A percentile compares a stretch with the other conserved stretches of the same genome.
Conservation (phyloP, 2,888 invertebrate species). For the Gymnoscelis rufifasciata region DNA sequence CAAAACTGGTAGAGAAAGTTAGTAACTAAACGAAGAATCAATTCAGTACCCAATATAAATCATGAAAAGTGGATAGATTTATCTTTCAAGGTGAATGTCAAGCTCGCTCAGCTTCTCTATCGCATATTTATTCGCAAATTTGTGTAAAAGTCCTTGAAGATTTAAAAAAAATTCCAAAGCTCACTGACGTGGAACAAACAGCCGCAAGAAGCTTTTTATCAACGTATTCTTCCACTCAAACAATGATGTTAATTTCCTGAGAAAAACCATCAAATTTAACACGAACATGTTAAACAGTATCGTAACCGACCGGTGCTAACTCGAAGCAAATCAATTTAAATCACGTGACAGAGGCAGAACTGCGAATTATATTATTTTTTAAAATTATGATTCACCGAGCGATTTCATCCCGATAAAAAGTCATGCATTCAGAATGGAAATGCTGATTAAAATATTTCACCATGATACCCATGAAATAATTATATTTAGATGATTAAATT, state of each 20-base stretch:
- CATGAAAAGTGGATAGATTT: no score
- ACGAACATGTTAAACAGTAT: slow-evolving; percentile 32
- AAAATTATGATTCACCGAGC: slow-evolving; percentile 16
- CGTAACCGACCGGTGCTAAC: slow-evolving; percentile 41
- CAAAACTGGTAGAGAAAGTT: no score
- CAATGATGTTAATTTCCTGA: slow-evolving; percentile 28
- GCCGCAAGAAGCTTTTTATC: slow-evolving; percentile 13
- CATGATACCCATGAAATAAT: neutral
- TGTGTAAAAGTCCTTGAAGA: slow-evolving; percentile 12
- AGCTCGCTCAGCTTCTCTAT: neutral
- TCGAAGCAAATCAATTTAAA: slow-evolving; percentile 45
- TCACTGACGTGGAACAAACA: slow-evolving; percentile 8
- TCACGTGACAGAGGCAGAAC: slow-evolving; percentile 30
- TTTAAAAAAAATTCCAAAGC: slow-evolving; percentile 19
- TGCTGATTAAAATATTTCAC: slow-evolving; percentile 2
- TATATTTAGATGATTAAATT: neutral
- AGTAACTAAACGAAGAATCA: no score
- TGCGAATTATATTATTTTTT: slow-evolving; percentile 29
- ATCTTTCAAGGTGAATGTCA: neutral
- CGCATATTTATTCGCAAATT: slow-evolving; percentile 2
- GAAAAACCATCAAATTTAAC: slow-evolving; percentile 23
- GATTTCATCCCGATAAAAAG: neutral
- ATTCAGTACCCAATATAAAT: no score
- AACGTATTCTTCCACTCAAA: slow-evolving; percentile 13
- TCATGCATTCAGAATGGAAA: neutral